These are phyloP conservation scores for Rutilus rutilus DNA, from an alignment of 2,113 vertebrate species.

Conservation along the genomic window DNA sequence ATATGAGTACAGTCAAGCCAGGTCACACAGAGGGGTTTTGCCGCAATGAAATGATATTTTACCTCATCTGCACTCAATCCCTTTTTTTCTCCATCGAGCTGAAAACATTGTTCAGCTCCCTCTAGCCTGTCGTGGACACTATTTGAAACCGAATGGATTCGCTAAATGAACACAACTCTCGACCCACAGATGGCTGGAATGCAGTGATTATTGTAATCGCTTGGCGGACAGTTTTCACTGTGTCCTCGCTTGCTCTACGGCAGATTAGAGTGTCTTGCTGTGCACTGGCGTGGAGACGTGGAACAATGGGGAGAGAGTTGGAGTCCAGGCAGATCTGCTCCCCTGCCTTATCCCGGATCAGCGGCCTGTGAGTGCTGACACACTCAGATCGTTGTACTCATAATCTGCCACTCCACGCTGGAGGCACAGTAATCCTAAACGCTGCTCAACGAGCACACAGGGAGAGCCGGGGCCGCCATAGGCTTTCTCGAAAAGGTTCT, in stretches of 20 bases:
- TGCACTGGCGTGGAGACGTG: slow-evolving; percentile 44
- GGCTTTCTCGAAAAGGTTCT: slow-evolving; percentile 55
- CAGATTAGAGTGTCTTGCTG: slow-evolving; percentile 52
- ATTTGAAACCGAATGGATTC: slow-evolving; percentile 56
- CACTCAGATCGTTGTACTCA: slow-evolving; percentile 66
- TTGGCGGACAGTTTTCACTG: slow-evolving; percentile 68
- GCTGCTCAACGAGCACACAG: not conserved
- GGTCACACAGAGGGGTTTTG: slow-evolving; percentile 58
- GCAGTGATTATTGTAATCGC: slow-evolving; percentile 72
- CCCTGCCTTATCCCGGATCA: slow-evolving; percentile 45
- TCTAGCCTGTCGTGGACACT: slow-evolving; percentile 25
- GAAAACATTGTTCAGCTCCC: not conserved
- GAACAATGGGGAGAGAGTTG: slow-evolving; percentile 40
- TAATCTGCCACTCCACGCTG: slow-evolving; percentile 69
- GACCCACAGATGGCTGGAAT: slow-evolving; percentile 61
- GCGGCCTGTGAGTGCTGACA: slow-evolving; percentile 58
- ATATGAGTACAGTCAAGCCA: slow-evolving; percentile 69
- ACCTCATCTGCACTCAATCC: not conserved
- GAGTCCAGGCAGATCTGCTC: slow-evolving; percentile 25
- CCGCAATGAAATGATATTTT: slow-evolving; percentile 26
- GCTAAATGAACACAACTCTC: slow-evolving; percentile 49
- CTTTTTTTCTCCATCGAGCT: slow-evolving; percentile 9
- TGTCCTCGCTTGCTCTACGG: slow-evolving; percentile 39
- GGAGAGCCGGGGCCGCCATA: not conserved
- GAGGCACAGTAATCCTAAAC: slow-evolving; percentile 70